phyloP scores from a whole-genome alignment of 2,888 invertebrate species.

The Polydrusus tereticollis region DNA sequence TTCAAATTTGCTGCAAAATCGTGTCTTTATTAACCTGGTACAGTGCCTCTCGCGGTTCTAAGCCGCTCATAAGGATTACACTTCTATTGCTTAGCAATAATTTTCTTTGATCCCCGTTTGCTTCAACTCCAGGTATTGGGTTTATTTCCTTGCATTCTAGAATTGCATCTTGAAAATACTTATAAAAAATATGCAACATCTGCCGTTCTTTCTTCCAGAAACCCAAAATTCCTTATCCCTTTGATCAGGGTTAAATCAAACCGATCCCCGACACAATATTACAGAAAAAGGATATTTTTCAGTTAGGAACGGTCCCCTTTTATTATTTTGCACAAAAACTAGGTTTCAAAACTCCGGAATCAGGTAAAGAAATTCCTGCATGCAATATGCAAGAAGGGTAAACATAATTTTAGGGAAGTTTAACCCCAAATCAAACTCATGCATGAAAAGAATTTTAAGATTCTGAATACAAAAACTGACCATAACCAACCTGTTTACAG shows the following conservation, averaged over 20 bases:
- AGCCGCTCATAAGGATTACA: neutral
- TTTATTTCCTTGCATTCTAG: neutral
- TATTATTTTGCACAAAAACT: constrained; percentile 43
- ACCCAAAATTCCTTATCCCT: constrained; percentile 39
- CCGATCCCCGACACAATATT: constrained; percentile 38
- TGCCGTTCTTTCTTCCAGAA: constrained; percentile 38
- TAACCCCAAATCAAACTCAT: constrained; percentile 18
- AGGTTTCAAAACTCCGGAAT: constrained; percentile 2
- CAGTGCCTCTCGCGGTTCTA: too few species aligned
- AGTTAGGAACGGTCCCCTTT: constrained; percentile 40
- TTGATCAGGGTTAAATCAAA: constrained; percentile 26
- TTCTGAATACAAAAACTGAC: constrained; percentile 50
- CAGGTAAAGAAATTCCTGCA: constrained; percentile 40
- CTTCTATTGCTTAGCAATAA: too few species aligned
- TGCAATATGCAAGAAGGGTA: constrained; percentile 28
- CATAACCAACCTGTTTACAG: constrained; percentile 51
- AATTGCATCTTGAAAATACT: neutral
- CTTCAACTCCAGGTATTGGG: neutral
- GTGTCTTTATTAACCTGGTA: too few species aligned
- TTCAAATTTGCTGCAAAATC: too few species aligned
- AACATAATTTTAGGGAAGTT: constrained; percentile 17
- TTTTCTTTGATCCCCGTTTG: too few species aligned
- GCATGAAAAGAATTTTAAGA: constrained; percentile 20
- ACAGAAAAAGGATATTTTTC: constrained; percentile 37
- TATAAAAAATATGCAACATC: constrained; percentile 26